phyloP scores from a whole-genome alignment of 2,113 vertebrate genomes.

The Larimichthys polyactis region DNA sequence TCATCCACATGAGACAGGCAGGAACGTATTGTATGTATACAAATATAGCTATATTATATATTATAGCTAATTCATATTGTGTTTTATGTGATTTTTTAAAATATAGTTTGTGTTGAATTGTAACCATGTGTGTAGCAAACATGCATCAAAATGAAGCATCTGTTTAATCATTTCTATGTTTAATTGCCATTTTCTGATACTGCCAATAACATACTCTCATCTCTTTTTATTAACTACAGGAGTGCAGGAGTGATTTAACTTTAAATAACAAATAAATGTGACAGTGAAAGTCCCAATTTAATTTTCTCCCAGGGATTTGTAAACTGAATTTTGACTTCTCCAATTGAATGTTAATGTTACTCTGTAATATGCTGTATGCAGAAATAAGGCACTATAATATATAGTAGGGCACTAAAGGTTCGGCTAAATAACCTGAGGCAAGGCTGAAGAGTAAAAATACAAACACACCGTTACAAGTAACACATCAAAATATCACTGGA shows the following conservation, averaged over 20 bases:
- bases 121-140: slow-evolving; percentile 11
- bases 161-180: slow-evolving; percentile 13
- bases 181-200: slow-evolving; percentile 40
- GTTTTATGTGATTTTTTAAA: slow-evolving; percentile 15
- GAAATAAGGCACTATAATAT: too few species aligned
- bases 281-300: not conserved
- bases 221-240: slow-evolving; percentile 24
- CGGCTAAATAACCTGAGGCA: too few species aligned
- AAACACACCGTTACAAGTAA: too few species aligned
- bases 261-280: slow-evolving; percentile 14
- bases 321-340: not conserved
- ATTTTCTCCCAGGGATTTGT: too few species aligned
- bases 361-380: not conserved
- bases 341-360: not conserved
- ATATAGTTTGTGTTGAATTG: not conserved
- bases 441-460: too few species aligned
- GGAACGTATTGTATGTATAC: not conserved
- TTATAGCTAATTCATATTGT: not conserved
- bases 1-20: not conserved
- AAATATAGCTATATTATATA: not conserved
- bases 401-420: too few species aligned
- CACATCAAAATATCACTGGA: too few species aligned
- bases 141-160: slow-evolving; percentile 6
- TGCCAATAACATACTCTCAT: slow-evolving; percentile 34
- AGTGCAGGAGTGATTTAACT: not conserved